Evolutionary conservation across 2,113 vertebrate species (phyloP), one percentile per base, ranked within the genome.

Genomic region (Heterochromis multidens): DNA sequence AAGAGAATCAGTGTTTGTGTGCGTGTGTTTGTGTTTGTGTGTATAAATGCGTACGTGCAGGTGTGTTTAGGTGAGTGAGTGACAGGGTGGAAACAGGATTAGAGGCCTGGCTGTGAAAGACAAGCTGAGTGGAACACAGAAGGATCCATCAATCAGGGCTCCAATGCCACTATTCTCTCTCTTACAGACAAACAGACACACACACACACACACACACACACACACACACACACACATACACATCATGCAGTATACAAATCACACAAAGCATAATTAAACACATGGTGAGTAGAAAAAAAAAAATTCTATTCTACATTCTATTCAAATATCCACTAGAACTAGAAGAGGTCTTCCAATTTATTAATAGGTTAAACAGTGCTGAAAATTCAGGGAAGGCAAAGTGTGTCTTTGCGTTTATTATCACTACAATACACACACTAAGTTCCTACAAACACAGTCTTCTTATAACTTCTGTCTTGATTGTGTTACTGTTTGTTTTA

Each of bases 11-110:
- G 60, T 60, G 79, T 87, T 49, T 77, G 25, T 70, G 81, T 77
- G 76, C 16, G 31, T 87, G 29, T 19, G n/a, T 84, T 9, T 87
- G 29, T 83, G 25, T 87, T 58, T 77, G 27, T 35, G 21, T 61
- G 52, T 29, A 72, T 49, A 52, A 52, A 43, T 25, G 17, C 67
- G 31, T 25, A 29, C 16, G 33, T 77, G 43, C 27, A 43, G 21
- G 58, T 79, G 63, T 84, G 76, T 82, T 79, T 63, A 62, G 25
- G 82, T 52, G 54, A 78, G 63, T 87, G 84, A 89, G 82, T 80
- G 89, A 86, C 74, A 86, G 83, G 82, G 83, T 89, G 83, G 82
- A 84, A 83, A 88, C 80, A 89, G 85, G 90, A 90, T 83, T 84
- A 89, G 72, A 87, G 87, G 80, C 77, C 87, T 2, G 82, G 67